Conservation (phyloP, 2,888 invertebrate genomes). For the Dexiosoma caninum region DNA sequence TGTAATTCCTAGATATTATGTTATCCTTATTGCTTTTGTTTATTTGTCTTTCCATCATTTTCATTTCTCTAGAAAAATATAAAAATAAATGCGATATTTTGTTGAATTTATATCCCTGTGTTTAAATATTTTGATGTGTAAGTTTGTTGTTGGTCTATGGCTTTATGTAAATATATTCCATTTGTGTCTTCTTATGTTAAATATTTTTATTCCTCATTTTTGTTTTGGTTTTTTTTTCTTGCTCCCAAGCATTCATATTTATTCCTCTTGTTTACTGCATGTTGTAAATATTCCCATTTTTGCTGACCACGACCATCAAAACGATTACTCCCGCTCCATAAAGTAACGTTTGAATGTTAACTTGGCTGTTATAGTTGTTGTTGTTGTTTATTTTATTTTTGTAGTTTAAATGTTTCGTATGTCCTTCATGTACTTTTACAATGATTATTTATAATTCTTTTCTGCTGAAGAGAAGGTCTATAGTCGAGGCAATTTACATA, state of each 20-base stretch:
- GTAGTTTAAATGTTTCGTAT: constrained; percentile 34
- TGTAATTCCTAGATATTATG: constrained; percentile 29
- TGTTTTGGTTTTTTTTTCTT: too few species aligned
- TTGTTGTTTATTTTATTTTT: constrained; percentile 3
- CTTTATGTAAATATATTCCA: constrained; percentile 31
- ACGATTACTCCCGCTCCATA: constrained; percentile 58
- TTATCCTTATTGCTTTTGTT: constrained; percentile 34
- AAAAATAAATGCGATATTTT: constrained; percentile 8
- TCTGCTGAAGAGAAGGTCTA: not conserved
- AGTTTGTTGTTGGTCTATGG: constrained; percentile 14
- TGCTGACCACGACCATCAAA: constrained; percentile 59
- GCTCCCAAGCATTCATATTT: constrained; percentile 14
- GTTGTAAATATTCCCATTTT: constrained; percentile 50
- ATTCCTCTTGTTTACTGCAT: constrained; percentile 27
- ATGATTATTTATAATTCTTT: constrained; percentile 11
- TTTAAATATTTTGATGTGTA: constrained; percentile 29
- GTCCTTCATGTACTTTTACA: constrained; percentile 16
- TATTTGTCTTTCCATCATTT: constrained; percentile 55
- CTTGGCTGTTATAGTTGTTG: constrained; percentile 24
- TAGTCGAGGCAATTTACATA: not conserved
- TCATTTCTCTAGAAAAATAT: not conserved
- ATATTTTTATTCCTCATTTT: constrained; percentile 1
- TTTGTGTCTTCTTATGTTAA: constrained; percentile 13
- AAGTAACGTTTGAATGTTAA: constrained; percentile 30
- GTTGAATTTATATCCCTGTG: constrained; percentile 35